Evolutionary conservation across 2,888 invertebrate genomes (phyloP), one percentile per base, ranked within the genome.

Genomic region (Encarsia formosa): DNA sequence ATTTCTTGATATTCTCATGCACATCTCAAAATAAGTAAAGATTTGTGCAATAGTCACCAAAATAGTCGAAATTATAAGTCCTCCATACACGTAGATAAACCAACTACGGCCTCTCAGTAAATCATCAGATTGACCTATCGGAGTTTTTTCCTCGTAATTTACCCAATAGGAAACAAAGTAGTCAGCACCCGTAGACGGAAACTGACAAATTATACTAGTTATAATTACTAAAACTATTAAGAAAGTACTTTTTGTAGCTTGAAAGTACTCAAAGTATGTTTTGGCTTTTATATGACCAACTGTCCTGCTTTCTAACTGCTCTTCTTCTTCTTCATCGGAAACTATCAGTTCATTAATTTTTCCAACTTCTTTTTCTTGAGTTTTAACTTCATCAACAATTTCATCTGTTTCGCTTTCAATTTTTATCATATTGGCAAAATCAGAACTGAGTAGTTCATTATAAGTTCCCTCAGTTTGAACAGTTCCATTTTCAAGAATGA

Each of bases 1-100:
- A 16, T 78, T 80, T 5, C 80, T 82, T 0, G 93, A 91, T 1
- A 91, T 86, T 34, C 78, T 80, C 82, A 91, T 87, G 62, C 88
- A 89, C 57, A 87, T 67, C 76, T 68, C 64, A 60, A 82, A 85
- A 63, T 82, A 83, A 0, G 71, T 55, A 41, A 76, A 64, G 1
- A 78, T 76, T 56, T 78, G 70, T 1, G 72, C 46, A 2, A 78
- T 42, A 1, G 76, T 75, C 1, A 76, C 32, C n/a, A 74, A 15
- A 5, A 78, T 62, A 11, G 75, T 69, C 0, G 66, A 55, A 1
- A 66, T 54, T 2, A 75, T 77, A 26, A 79, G 63, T 1, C 62
- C 69, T 0, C 75, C 80, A 65, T 76, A 86, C 46, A 79, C 76
- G 68, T 76, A 82, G 34, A 78, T 74, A 58, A 78, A 78, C 50